Percentiles rank a stretch among this genome's conserved stretches.
These are phyloP conservation scores for Ernsta delagoae DNA, from an alignment of 2,888 invertebrate species.

Conservation along the genomic window DNA sequence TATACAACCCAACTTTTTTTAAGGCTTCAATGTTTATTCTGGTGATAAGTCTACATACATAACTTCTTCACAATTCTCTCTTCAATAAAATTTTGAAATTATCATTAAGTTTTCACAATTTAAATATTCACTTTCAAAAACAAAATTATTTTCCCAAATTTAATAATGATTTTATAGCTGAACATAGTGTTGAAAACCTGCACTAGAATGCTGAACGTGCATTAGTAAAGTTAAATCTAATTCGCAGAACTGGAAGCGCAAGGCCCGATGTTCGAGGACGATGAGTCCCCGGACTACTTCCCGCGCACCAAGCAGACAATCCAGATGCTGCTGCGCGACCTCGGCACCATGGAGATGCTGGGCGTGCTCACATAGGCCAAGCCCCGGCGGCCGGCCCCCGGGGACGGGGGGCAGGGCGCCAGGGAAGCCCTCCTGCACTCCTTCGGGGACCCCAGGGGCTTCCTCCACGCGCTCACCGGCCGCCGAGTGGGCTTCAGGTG, in stretches of 20 bases:
- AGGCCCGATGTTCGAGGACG: slow-evolving; percentile 85
- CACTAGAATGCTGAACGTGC: no score
- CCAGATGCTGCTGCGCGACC: slow-evolving; percentile 89
- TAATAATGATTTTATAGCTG: no score
- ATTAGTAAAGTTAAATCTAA: no score
- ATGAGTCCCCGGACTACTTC: slow-evolving; percentile 83
- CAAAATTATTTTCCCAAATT: no score
- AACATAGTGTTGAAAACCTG: no score
- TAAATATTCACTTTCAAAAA: no score
- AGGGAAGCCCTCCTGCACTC: neutral
- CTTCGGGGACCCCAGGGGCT: neutral
- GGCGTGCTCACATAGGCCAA: slow-evolving; percentile 79
- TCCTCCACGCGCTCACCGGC: neutral
- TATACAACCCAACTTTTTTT: no score
- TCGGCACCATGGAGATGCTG: slow-evolving; percentile 88
- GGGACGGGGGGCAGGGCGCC: neutral
- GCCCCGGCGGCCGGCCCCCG: slow-evolving; percentile 1
- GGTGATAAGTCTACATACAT: no score
- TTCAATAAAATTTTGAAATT: no score
- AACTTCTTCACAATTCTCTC: no score
- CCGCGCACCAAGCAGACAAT: slow-evolving; percentile 90
- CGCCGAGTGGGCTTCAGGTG: slow-evolving; percentile 1
- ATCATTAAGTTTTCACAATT: no score
- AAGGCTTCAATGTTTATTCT: no score
- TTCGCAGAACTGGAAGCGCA: slow-evolving; percentile 85